Percentiles rank a stretch among this genome's conserved stretches.
Evolutionary conservation across 2,888 invertebrate species (phyloP).

Genomic region (Drosophila leonis): DNA sequence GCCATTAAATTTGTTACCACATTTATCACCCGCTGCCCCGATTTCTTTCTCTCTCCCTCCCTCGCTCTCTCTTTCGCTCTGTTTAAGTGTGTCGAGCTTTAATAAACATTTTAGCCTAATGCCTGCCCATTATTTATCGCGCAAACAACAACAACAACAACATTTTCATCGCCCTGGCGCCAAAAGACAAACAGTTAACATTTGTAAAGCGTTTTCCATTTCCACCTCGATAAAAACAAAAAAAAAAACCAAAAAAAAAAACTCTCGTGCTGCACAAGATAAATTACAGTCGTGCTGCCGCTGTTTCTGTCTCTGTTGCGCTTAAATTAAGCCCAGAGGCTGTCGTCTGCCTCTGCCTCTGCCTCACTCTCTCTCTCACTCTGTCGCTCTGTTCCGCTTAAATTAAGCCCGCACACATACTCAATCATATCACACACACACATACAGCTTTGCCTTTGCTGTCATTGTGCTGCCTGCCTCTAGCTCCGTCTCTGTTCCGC

Average conservation of each 20-base stretch:
- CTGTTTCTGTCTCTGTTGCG: slow-evolving; percentile 31
- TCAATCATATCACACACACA: slow-evolving; percentile 8
- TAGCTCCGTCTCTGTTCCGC: slow-evolving; percentile 27
- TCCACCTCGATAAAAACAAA: slow-evolving; percentile 53
- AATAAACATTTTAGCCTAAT: slow-evolving; percentile 81
- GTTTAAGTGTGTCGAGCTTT: slow-evolving; percentile 55
- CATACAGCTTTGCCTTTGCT: background rate
- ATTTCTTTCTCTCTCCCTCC: background rate
- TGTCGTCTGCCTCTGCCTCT: slow-evolving; percentile 35
- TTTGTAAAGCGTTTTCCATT: slow-evolving; percentile 78
- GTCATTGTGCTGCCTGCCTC: slow-evolving; percentile 10
- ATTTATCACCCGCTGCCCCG: slow-evolving; percentile 38
- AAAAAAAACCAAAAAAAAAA: slow-evolving; percentile 34
- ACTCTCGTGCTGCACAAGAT: slow-evolving; percentile 63
- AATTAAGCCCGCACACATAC: slow-evolving; percentile 60
- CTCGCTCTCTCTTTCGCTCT: slow-evolving; percentile 30
- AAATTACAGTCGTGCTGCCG: slow-evolving; percentile 71
- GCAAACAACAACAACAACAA: slow-evolving; percentile 30
- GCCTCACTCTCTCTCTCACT: slow-evolving; percentile 21
- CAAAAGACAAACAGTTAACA: slow-evolving; percentile 83
- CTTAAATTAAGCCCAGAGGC: slow-evolving; percentile 55
- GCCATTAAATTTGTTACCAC: slow-evolving; percentile 60
- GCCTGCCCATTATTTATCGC: slow-evolving; percentile 73
- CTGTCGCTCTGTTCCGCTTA: slow-evolving; percentile 24
- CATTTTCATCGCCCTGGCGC: slow-evolving; percentile 76